Conservation (phyloP, 2,797 vertebrate species). For the Mus caroli region DNA sequence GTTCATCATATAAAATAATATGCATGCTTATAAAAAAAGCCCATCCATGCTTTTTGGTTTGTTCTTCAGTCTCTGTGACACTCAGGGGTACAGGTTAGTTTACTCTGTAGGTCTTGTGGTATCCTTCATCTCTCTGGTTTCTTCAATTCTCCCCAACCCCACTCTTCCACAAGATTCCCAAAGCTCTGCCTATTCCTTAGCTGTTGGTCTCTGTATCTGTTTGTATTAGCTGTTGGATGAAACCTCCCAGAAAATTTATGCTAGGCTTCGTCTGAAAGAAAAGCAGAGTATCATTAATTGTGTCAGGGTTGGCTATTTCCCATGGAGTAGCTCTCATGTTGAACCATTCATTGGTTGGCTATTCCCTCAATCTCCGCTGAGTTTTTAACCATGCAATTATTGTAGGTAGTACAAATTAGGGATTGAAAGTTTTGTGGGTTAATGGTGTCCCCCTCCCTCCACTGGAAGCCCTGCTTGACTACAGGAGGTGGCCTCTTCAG, state of each 20-base stretch:
- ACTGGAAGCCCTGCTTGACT: background rate
- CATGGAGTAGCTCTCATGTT: background rate
- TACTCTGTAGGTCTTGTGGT: background rate
- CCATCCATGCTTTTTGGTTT: too few relatives aligned
- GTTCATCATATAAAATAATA: background rate
- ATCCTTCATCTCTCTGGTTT: background rate
- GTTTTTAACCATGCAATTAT: background rate
- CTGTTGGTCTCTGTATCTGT: too few relatives aligned
- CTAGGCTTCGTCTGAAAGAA: background rate
- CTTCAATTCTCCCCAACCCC: background rate
- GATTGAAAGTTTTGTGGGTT: background rate
- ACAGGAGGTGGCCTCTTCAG: background rate
- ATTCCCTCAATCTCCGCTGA: background rate
- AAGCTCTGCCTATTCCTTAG: background rate
- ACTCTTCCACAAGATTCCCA: background rate
- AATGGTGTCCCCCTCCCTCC: background rate
- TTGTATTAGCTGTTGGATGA: background rate
- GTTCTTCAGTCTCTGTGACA: too few relatives aligned
- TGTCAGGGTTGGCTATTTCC: background rate
- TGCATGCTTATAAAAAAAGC: too few relatives aligned
- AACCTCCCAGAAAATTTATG: background rate
- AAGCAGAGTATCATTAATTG: background rate
- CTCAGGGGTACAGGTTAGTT: background rate
- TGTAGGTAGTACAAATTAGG: background rate
- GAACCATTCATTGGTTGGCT: background rate